Evolutionary conservation across 1,140 invertebrate genomes (phyloP), one percentile per base, ranked within the genome.

Genomic region (Psilanteris sp.): DNA sequence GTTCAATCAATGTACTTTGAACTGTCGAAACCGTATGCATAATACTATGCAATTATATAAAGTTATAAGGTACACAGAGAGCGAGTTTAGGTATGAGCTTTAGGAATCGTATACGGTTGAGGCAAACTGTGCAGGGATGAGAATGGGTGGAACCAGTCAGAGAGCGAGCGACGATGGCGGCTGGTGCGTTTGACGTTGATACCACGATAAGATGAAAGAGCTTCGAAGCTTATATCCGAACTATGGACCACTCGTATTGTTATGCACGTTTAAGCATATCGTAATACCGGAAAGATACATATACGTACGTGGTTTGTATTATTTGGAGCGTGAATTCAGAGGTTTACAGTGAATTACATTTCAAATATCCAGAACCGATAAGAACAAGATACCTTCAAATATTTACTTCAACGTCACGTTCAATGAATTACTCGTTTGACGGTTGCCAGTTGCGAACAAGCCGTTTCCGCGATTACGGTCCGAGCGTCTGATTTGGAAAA

Each of bases 181-280:
- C 84, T 83, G 82, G 83, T 87, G 87, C 80, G 81, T 86, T 87
- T 87, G 87, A 88, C 87, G 86, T 88, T 88, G 87, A 88, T 87
- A 86, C 85, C 82, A 79, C 79, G 87, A 87, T 88, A 88, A 88
- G 85, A 86, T 87, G 85, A 88, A 88, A 88, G 86, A 87, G 83
- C 80, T 80, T 82, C 79, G 80, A 82, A 83, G 83, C 84, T 85
- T 86, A 85, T 85, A 86, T 85, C 83, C 79, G 79, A 83, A 79
- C 83, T 85, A 83, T 85, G 84, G 67, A 82, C 78, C 80, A 80
- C 81, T 78, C 81, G 83, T 85, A 84, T 85, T 83, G 84, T 84
- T 83, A 81, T 81, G 80, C 84, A 84, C 78, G 83, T 83, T 83
- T 87, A 84, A 84, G 85, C 83, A 86, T 85, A 85, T 85, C 80